A percentile compares a stretch with the other conserved stretches of the same genome.
Evolutionary conservation across 2,113 vertebrate species (phyloP).

Genomic region (Alethe diademata): DNA sequence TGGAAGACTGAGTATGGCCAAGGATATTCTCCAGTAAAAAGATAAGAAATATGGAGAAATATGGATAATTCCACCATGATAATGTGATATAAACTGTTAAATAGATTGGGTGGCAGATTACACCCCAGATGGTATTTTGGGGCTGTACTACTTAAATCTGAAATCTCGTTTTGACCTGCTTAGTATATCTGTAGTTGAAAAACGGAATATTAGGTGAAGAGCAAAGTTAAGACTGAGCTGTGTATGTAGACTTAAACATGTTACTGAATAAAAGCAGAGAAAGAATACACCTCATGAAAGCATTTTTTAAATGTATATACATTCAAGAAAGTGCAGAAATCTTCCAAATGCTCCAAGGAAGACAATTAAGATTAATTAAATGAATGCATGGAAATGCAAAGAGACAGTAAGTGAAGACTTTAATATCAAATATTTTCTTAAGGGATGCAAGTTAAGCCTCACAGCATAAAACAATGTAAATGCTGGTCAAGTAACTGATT

Average conservation of each 20-base stretch:
- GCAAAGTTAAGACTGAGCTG: neutral
- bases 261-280: neutral
- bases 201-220: neutral
- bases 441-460: neutral
- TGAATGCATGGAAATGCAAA: neutral
- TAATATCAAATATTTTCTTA: neutral
- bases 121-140: neutral
- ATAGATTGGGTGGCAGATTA: neutral
- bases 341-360: neutral
- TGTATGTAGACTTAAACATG: neutral
- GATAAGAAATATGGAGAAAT: neutral
- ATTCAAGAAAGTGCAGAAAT: neutral
- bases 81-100: neutral
- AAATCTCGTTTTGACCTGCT: neutral
- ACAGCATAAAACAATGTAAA: neutral
- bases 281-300: neutral
- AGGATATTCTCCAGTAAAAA: neutral
- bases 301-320: neutral
- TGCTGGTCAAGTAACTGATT: neutral
- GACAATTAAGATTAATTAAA: neutral
- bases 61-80: neutral
- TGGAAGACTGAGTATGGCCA: neutral
- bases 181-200: neutral
- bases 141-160: neutral
- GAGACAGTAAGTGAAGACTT: neutral